phyloP scores from a whole-genome alignment of 2,797 vertebrate species.

The Periparus ater region DNA sequence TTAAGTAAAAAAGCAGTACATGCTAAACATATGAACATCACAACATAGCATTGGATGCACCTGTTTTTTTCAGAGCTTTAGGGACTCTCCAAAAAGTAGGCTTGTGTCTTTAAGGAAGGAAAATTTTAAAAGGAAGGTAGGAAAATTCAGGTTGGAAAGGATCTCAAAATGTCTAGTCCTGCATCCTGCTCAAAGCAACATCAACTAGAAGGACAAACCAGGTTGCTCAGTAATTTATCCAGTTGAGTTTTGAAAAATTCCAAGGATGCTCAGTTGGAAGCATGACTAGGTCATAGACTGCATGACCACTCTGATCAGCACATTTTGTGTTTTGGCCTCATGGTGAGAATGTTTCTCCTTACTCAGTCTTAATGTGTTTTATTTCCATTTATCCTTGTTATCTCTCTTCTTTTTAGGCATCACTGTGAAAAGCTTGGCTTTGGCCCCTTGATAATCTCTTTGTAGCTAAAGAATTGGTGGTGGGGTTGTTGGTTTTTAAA shows the following conservation, averaged over 20 bases:
- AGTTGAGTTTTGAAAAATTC: background rate
- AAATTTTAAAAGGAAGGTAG: background rate
- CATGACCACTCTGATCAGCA: background rate
- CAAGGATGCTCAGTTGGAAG: background rate
- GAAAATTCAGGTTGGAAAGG: background rate
- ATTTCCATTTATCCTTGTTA: background rate
- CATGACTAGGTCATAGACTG: background rate
- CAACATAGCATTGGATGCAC: no score
- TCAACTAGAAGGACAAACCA: background rate
- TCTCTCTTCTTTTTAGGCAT: background rate
- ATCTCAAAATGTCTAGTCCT: background rate
- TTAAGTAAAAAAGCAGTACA: background rate
- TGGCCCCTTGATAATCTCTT: background rate
- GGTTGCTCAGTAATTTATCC: background rate
- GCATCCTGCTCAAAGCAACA: background rate
- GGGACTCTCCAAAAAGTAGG: background rate
- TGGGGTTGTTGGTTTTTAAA: background rate
- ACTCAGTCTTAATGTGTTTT: background rate
- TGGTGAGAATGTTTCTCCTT: background rate
- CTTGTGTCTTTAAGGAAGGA: background rate
- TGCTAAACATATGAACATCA: background rate
- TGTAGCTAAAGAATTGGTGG: background rate
- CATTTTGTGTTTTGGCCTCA: background rate
- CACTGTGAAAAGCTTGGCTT: background rate
- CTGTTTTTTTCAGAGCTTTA: background rate